Evolutionary conservation across 2,888 invertebrate genomes (phyloP).

Genomic region (Drosophila melanosoma): DNA sequence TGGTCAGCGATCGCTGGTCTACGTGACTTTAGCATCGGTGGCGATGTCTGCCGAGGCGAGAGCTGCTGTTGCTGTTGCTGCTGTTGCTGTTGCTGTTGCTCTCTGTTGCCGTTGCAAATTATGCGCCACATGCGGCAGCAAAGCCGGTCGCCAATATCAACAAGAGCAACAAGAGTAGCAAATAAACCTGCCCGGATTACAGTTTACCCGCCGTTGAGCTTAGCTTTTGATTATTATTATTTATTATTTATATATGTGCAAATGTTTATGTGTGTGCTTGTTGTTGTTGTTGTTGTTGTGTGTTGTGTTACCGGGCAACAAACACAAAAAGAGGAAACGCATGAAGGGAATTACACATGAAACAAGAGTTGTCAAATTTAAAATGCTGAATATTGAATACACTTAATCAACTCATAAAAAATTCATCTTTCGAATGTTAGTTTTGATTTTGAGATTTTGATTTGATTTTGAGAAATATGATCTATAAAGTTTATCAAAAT

Average conservation of each 20-base stretch:
- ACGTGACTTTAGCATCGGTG: constrained; percentile 82
- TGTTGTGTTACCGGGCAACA: constrained; percentile 27
- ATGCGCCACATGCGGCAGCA: constrained; percentile 52
- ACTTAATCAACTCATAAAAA: constrained; percentile 17
- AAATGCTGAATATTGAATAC: constrained; percentile 41
- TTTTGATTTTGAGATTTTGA: too few relatives aligned
- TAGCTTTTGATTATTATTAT: constrained; percentile 70
- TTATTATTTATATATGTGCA: constrained; percentile 52
- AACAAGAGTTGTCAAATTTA: constrained; percentile 7
- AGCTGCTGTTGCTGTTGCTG: not conserved
- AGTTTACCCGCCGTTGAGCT: constrained; percentile 59
- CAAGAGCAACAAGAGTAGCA: constrained; percentile 13
- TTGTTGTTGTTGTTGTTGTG: constrained; percentile 3
- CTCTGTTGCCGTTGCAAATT: constrained; percentile 59
- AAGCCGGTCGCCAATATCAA: constrained; percentile 36
- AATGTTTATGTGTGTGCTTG: constrained; percentile 21
- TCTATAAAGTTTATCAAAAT: not conserved
- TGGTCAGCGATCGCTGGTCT: constrained; percentile 70
- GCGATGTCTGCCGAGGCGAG: constrained; percentile 78
- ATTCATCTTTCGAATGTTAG: not conserved
- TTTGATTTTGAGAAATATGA: not conserved
- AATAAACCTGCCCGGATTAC: constrained; percentile 65
- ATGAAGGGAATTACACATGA: constrained; percentile 19
- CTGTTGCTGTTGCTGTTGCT: constrained; percentile 38
- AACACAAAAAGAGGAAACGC: constrained; percentile 17